Percentiles rank a stretch among this genome's conserved stretches.
phyloP scores from a whole-genome alignment of 1,140 invertebrate species.

The Fopius arisanus region DNA sequence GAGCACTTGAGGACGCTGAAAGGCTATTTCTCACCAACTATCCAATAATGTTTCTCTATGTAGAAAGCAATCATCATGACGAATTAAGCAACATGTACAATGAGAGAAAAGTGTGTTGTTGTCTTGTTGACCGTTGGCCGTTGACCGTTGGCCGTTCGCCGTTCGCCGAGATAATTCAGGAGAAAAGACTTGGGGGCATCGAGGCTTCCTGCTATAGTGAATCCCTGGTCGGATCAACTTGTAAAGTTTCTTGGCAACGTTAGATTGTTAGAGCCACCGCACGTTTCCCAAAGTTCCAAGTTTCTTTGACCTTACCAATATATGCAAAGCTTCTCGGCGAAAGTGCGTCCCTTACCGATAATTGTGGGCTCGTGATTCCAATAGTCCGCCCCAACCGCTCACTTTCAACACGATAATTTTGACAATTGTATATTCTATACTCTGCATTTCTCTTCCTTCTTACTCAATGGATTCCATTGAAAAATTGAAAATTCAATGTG shows the following conservation, averaged over 20 bases:
- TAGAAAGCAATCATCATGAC: neutral
- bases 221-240: neutral
- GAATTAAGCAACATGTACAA: neutral
- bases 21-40: neutral
- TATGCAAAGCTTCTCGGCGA: neutral
- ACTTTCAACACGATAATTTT: too few species aligned
- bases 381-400: too few species aligned
- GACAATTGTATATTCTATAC: too few species aligned
- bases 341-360: neutral
- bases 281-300: neutral
- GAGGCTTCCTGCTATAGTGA: neutral
- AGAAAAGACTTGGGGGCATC: too few species aligned
- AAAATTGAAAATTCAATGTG: too few species aligned
- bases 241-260: neutral
- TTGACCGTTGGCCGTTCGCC: too few species aligned
- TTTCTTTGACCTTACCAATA: neutral
- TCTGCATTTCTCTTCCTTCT: too few species aligned
- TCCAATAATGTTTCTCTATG: neutral
- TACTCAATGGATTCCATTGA: too few species aligned
- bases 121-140: too few species aligned
- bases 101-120: neutral
- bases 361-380: neutral
- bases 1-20: neutral
- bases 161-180: too few species aligned
- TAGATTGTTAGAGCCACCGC: neutral